phyloP scores from a whole-genome alignment of 2,888 invertebrate species.

The Xestoiulus laeticollis region DNA sequence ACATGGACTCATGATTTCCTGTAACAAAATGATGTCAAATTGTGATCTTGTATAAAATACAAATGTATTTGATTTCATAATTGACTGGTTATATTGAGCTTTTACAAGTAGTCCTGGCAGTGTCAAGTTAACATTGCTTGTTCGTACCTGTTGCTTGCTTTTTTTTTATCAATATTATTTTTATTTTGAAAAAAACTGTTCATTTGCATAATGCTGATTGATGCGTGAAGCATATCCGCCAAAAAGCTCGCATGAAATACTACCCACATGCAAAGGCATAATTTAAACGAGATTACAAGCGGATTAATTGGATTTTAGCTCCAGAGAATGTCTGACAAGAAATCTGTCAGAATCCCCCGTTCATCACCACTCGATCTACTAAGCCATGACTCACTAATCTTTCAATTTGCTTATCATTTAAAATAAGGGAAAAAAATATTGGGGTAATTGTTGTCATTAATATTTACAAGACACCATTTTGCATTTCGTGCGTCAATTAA shows the following conservation, averaged over 20 bases:
- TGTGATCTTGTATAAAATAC: too few relatives aligned
- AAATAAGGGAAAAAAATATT: neutral
- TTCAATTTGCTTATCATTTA: neutral
- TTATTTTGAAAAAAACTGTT: neutral
- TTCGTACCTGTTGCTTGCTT: neutral
- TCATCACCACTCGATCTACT: slow-evolving; percentile 12
- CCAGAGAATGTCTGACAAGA: slow-evolving; percentile 12
- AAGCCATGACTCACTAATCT: neutral
- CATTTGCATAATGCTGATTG: slow-evolving; percentile 26
- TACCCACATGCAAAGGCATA: slow-evolving; percentile 7
- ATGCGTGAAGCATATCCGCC: slow-evolving; percentile 3
- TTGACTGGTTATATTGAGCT: too few relatives aligned
- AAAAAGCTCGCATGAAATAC: neutral
- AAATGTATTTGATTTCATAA: too few relatives aligned
- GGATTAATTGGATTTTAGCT: slow-evolving; percentile 3
- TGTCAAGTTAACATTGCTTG: neutral
- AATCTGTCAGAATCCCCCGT: slow-evolving; percentile 3
- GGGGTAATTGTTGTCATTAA: slow-evolving; percentile 1
- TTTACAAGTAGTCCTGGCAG: neutral
- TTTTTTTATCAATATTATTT: neutral
- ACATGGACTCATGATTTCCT: too few relatives aligned
- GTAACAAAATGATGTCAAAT: too few relatives aligned
- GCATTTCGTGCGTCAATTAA: neutral
- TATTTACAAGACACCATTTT: neutral
- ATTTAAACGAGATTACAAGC: slow-evolving; percentile 12